Evolutionary conservation across 2,888 invertebrate genomes (phyloP).

Genomic region (Stenurella melanura): DNA sequence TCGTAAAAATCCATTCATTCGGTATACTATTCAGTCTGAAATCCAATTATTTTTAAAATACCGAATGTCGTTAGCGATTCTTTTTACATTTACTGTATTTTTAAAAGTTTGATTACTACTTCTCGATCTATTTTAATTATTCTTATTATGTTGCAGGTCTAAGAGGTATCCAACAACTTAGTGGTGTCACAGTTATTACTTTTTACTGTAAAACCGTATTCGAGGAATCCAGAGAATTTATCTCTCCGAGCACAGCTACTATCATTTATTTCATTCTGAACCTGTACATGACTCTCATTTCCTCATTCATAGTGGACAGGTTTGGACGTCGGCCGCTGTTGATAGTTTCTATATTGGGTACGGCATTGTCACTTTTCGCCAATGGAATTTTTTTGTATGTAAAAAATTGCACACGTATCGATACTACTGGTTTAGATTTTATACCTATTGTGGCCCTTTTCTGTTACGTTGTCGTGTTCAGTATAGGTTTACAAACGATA

Average conservation of each 20-base stretch:
- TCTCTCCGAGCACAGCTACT: constrained; percentile 69
- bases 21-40: too few species aligned
- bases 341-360: constrained; percentile 73
- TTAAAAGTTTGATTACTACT: constrained; percentile 77
- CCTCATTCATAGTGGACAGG: constrained; percentile 77
- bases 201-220: constrained; percentile 77
- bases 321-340: constrained; percentile 76
- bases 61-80: too few species aligned
- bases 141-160: constrained; percentile 74
- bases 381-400: constrained; percentile 73
- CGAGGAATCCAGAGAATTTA: constrained; percentile 68
- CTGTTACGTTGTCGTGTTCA: constrained; percentile 73
- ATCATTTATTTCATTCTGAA: constrained; percentile 73
- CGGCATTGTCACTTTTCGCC: constrained; percentile 69
- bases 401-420: constrained; percentile 69
- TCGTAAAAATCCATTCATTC: too few species aligned
- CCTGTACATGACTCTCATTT: constrained; percentile 76
- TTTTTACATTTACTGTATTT: constrained; percentile 68
- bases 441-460: constrained; percentile 73
- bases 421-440: constrained; percentile 68
- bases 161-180: constrained; percentile 75
- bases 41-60: too few species aligned
- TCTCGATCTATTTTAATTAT: constrained; percentile 71
- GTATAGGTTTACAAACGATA: constrained; percentile 75
- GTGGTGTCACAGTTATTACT: constrained; percentile 79